Percentiles rank a stretch among this genome's conserved stretches.
phyloP scores from a whole-genome alignment of 2,113 vertebrate species.

The Caranx ignobilis region DNA sequence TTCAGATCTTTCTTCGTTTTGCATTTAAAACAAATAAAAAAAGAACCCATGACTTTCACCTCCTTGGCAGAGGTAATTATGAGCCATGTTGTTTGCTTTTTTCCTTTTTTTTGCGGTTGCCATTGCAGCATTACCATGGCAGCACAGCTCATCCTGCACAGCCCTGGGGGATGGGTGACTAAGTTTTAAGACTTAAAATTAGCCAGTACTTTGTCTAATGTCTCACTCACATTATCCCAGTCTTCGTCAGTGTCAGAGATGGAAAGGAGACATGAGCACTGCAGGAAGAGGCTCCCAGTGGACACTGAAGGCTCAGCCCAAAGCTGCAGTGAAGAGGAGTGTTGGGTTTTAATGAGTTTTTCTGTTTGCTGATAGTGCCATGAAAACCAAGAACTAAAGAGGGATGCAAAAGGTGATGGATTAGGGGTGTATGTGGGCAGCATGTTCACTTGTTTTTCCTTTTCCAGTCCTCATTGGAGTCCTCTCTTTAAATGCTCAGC shows the following conservation, averaged over 20 bases:
- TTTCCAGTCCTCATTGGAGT: neutral
- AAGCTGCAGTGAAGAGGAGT: constrained; percentile 34
- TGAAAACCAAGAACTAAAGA: neutral
- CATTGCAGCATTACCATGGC: constrained; percentile 20
- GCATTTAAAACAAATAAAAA: neutral
- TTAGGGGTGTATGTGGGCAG: neutral
- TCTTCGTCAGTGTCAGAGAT: neutral
- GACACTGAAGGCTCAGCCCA: constrained; percentile 29
- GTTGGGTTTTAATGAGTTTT: constrained; percentile 24
- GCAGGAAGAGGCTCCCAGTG: constrained; percentile 32
- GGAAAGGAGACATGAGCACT: neutral
- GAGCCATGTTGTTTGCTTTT: neutral
- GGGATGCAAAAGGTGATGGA: no score
- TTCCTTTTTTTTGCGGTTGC: neutral
- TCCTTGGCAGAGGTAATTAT: neutral
- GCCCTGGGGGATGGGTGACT: neutral
- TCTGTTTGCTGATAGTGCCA: neutral
- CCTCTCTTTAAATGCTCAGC: neutral
- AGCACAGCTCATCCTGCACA: constrained; percentile 2
- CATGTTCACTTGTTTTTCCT: neutral
- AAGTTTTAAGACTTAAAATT: constrained; percentile 15
- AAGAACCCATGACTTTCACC: no score
- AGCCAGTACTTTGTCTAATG: constrained; percentile 22
- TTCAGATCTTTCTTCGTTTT: neutral
- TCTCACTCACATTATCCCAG: neutral